Percentiles rank a stretch among this genome's conserved stretches.
phyloP scores from a whole-genome alignment of 2,888 invertebrate genomes.

The Syritta pipiens region DNA sequence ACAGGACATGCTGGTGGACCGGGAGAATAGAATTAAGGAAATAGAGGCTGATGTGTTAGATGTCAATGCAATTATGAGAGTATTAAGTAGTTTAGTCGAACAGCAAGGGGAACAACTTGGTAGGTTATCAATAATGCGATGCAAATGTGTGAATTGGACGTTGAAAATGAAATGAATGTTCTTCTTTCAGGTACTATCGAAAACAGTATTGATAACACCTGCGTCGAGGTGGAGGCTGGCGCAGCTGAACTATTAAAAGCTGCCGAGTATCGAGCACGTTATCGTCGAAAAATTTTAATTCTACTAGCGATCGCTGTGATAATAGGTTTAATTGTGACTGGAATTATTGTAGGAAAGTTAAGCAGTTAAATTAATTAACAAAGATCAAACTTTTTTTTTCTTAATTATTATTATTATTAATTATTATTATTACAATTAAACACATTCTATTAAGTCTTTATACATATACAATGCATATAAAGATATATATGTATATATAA shows the following conservation, averaged over 20 bases:
- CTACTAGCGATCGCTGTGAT: slow-evolving; percentile 84
- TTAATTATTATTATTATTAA: slow-evolving; percentile 44
- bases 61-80: slow-evolving; percentile 90
- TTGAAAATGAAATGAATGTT: slow-evolving; percentile 1
- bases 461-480: slow-evolving; percentile 63
- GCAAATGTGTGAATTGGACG: neutral
- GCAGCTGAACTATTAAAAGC: slow-evolving; percentile 90
- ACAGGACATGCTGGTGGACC: slow-evolving; percentile 88
- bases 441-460: slow-evolving; percentile 66
- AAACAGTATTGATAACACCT: slow-evolving; percentile 87
- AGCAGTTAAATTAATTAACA: slow-evolving; percentile 78
- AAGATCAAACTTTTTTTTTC: slow-evolving; percentile 49
- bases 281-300: slow-evolving; percentile 87
- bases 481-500: slow-evolving; percentile 25
- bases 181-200: slow-evolving; percentile 87
- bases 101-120: slow-evolving; percentile 87
- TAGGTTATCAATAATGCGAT: slow-evolving; percentile 78
- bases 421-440: slow-evolving; percentile 59
- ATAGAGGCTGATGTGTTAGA: slow-evolving; percentile 91
- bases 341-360: slow-evolving; percentile 83
- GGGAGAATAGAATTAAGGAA: slow-evolving; percentile 88
- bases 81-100: slow-evolving; percentile 85
- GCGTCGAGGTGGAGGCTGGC: slow-evolving; percentile 88
- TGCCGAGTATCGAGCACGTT: slow-evolving; percentile 87
- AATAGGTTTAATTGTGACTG: slow-evolving; percentile 84